phyloP scores from a whole-genome alignment of 2,113 vertebrate species.

The Mungos mungo region DNA sequence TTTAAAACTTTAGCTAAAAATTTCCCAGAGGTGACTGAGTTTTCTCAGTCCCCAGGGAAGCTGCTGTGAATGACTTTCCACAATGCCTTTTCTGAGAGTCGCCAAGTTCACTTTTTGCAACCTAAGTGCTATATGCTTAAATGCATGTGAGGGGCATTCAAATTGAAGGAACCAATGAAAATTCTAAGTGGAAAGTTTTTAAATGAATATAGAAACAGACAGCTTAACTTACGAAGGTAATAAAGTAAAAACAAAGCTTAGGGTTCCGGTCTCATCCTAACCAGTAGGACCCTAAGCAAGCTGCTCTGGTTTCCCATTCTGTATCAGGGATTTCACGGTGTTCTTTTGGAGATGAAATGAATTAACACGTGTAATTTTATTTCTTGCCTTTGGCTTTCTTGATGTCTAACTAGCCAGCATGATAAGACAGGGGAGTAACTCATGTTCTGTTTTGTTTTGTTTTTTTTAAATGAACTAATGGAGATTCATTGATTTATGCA shows the following conservation, averaged over 20 bases:
- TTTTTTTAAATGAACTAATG: conserved; percentile 54
- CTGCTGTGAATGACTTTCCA: conserved; percentile 24
- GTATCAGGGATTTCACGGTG: neutral
- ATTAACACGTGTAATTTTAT: neutral
- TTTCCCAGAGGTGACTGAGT: conserved; percentile 37
- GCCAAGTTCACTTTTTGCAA: conserved; percentile 34
- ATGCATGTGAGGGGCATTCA: conserved; percentile 14
- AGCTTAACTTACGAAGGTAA: neutral
- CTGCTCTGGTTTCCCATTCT: neutral
- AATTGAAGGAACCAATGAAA: conserved; percentile 39
- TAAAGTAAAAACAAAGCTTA: conserved; percentile 22
- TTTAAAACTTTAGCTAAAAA: conserved; percentile 57
- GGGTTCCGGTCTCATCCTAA: neutral
- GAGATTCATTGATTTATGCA: conserved; percentile 75
- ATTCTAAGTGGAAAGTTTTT: conserved; percentile 28
- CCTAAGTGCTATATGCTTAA: conserved; percentile 18
- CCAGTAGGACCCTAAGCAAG: neutral
- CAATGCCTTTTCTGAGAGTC: neutral
- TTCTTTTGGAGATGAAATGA: neutral
- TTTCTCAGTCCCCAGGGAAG: conserved; percentile 13
- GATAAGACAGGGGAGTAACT: neutral
- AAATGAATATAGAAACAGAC: neutral
- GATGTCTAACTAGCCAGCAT: neutral
- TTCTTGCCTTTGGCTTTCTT: conserved; percentile 8
- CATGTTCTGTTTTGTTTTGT: neutral